A percentile compares a stretch with the other conserved stretches of the same genome.
phyloP scores from a whole-genome alignment of 1,140 invertebrate species.

The Pemphigus obesinymphae region DNA sequence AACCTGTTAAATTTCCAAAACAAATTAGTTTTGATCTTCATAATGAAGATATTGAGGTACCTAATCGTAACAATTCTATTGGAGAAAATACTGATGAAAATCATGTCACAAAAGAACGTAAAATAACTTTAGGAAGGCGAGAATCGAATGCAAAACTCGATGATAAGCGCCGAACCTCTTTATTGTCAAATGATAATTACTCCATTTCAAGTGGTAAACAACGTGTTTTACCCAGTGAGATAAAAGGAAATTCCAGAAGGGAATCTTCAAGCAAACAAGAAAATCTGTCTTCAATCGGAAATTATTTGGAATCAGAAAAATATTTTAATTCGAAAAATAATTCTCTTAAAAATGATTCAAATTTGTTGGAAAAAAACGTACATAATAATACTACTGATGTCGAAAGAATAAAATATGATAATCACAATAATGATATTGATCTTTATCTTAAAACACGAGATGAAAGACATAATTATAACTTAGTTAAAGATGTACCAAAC shows the following conservation, averaged over 20 bases:
- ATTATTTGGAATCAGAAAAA: background rate
- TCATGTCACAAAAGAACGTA: background rate
- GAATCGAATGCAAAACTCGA: background rate
- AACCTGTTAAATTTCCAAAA: background rate
- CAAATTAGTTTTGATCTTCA: constrained; percentile 26
- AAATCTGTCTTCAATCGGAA: background rate
- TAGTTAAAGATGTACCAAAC: background rate
- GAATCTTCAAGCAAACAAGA: background rate
- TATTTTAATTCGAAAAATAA: background rate
- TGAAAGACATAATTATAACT: background rate
- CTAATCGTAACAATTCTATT: background rate
- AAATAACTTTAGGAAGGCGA: background rate
- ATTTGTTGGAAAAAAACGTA: background rate
- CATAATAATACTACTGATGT: background rate
- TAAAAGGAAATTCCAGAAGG: background rate
- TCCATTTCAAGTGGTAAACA: background rate
- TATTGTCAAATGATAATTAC: background rate
- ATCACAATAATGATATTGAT: background rate
- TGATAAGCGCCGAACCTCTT: background rate
- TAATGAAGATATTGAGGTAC: background rate
- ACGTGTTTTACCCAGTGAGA: background rate
- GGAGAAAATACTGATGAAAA: background rate
- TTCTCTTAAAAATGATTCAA: background rate
- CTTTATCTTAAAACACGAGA: background rate
- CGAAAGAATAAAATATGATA: background rate